Conservation (phyloP, 1,140 invertebrate genomes). For the Danaus melanippus region DNA sequence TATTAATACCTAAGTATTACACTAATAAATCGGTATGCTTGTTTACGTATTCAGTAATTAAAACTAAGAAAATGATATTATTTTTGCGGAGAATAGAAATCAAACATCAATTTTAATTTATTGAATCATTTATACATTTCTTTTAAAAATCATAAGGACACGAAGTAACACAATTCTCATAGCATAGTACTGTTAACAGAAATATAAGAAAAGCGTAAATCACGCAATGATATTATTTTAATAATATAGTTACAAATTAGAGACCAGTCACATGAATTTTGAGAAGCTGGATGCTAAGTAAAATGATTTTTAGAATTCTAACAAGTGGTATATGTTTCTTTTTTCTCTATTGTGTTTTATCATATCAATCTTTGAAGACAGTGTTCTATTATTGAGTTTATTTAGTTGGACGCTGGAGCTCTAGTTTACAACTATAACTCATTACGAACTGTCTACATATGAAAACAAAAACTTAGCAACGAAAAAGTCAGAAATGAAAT, state of each 20-base stretch:
- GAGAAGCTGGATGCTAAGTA: too few species aligned
- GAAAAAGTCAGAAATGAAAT: constrained; percentile 1
- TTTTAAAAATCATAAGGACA: constrained; percentile 52
- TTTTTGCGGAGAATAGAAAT: constrained; percentile 23
- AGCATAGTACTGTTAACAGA: constrained; percentile 49
- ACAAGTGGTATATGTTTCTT: too few species aligned
- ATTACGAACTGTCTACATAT: background rate
- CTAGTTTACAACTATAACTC: background rate
- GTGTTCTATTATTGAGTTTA: too few species aligned
- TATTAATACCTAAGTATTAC: too few species aligned
- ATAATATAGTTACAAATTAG: too few species aligned
- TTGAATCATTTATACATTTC: constrained; percentile 64
- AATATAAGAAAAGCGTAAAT: constrained; percentile 50
- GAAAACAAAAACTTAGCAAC: constrained; percentile 7
- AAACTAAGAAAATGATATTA: background rate
- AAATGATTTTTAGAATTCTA: too few species aligned
- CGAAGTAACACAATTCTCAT: constrained; percentile 30
- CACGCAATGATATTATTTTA: constrained; percentile 13
- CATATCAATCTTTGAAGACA: too few species aligned
- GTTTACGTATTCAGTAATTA: background rate
- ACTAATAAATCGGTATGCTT: too few species aligned
- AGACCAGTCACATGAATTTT: too few species aligned
- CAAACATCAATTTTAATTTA: constrained; percentile 53
- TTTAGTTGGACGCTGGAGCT: background rate
- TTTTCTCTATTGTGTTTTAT: too few species aligned